Percentiles rank a stretch among this genome's conserved stretches.
Conservation (phyloP, 2,888 invertebrate species). For the Leptinotarsa tumamoca region DNA sequence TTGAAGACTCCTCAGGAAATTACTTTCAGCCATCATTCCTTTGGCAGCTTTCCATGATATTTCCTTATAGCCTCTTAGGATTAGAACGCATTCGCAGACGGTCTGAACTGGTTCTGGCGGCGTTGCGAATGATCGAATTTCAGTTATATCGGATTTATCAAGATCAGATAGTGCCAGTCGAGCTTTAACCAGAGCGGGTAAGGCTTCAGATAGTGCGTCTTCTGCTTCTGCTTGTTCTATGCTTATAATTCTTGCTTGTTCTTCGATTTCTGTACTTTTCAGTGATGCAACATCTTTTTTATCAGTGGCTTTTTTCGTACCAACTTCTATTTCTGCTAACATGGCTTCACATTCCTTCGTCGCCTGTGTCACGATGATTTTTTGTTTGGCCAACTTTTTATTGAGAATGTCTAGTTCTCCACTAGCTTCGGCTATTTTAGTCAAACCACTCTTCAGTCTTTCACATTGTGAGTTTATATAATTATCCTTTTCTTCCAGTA, state of each 20-base stretch:
- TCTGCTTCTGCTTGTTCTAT: constrained; percentile 89
- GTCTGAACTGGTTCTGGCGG: constrained; percentile 91
- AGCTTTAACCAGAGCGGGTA: constrained; percentile 88
- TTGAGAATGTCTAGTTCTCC: constrained; percentile 84
- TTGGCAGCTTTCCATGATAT: constrained; percentile 91
- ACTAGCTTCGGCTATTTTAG: constrained; percentile 90
- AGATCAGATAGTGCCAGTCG: constrained; percentile 83
- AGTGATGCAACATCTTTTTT: constrained; percentile 85
- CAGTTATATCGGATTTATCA: constrained; percentile 91
- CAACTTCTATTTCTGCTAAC: constrained; percentile 79
- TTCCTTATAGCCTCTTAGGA: constrained; percentile 85
- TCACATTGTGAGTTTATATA: constrained; percentile 76
- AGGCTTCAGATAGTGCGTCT: constrained; percentile 80
- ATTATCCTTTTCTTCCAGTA: constrained; percentile 79
- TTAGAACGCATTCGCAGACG: constrained; percentile 91
- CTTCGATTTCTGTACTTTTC: constrained; percentile 85
- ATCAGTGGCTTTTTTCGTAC: constrained; percentile 77
- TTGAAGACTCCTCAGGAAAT: constrained; percentile 82
- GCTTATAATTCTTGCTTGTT: constrained; percentile 82
- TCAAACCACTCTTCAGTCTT: constrained; percentile 76
- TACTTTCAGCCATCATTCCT: constrained; percentile 94
- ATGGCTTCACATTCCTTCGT: constrained; percentile 84
- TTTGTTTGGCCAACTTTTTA: constrained; percentile 83
- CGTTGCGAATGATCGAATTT: constrained; percentile 91
- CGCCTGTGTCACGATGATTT: constrained; percentile 84